Conservation (phyloP, 2,888 invertebrate species). For the Oegoconia quadripuncta region DNA sequence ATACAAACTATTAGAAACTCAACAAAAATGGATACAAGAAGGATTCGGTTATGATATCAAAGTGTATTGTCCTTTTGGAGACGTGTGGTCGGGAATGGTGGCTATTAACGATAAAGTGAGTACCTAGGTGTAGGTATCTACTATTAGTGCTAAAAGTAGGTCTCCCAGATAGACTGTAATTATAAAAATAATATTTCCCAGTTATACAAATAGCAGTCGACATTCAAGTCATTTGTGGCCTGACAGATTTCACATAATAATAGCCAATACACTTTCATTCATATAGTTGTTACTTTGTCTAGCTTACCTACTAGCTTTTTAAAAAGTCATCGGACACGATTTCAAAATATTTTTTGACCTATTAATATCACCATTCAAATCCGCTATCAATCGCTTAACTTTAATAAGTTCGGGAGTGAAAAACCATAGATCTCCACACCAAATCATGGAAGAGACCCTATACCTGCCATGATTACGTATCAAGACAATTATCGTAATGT, state of each 20-base stretch:
- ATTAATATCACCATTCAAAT: no score
- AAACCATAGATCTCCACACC: no score
- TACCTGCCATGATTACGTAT: no score
- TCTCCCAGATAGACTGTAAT: neutral
- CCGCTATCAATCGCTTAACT: no score
- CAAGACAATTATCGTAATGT: neutral
- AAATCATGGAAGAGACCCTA: no score
- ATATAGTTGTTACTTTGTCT: no score
- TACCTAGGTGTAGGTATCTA: neutral
- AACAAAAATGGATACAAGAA: slow-evolving; percentile 40
- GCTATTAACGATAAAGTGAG: slow-evolving; percentile 46
- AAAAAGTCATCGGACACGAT: no score
- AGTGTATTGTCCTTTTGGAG: slow-evolving; percentile 60
- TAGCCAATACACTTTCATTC: neutral
- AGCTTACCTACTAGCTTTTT: no score
- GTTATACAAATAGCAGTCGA: neutral
- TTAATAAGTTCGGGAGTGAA: no score
- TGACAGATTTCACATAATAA: neutral
- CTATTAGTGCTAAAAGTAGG: neutral
- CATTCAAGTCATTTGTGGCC: neutral
- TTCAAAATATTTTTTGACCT: no score
- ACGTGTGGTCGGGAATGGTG: slow-evolving; percentile 52
- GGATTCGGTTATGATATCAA: slow-evolving; percentile 41
- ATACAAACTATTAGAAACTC: slow-evolving; percentile 50
- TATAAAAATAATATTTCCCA: neutral